Conservation (phyloP, 2,113 vertebrate species). For the Dromaius novaehollandiae region DNA sequence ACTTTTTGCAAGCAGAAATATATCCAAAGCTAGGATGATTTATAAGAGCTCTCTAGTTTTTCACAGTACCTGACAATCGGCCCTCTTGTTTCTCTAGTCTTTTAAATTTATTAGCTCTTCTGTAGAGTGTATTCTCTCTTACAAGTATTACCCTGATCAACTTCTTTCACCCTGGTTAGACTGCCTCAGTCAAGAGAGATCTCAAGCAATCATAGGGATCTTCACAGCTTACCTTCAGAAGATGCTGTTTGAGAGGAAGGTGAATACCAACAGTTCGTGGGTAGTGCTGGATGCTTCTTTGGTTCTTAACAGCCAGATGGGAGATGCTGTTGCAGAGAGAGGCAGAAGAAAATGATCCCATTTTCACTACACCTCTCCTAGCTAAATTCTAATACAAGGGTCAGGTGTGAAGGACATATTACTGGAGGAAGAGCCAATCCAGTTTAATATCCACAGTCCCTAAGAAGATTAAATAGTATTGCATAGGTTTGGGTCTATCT, state of each 20-base stretch:
- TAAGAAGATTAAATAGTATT: conserved; percentile 90
- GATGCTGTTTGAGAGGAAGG: conserved; percentile 8
- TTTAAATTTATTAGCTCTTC: neutral
- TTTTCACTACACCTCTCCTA: conserved; percentile 33
- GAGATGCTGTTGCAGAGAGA: conserved; percentile 27
- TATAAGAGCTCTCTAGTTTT: neutral
- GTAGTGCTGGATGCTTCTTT: conserved; percentile 25
- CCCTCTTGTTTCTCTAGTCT: neutral
- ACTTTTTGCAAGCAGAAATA: neutral
- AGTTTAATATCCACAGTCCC: conserved; percentile 85
- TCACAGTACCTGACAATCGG: neutral
- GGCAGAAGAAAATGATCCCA: conserved; percentile 52
- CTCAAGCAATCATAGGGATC: neutral
- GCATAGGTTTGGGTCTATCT: conserved; percentile 60
- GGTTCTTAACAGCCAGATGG: neutral
- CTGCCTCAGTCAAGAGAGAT: neutral
- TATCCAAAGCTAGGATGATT: neutral
- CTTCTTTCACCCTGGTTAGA: neutral
- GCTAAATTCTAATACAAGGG: conserved; percentile 64
- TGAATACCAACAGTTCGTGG: neutral
- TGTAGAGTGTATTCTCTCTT: neutral
- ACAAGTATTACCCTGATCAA: neutral
- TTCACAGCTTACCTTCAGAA: conserved; percentile 68
- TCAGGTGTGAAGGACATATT: conserved; percentile 86
- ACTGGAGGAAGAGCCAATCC: conserved; percentile 81